A percentile compares a stretch with the other conserved stretches of the same genome.
phyloP scores from a whole-genome alignment of 2,113 vertebrate species.

The Cynoglossus semilaevis region DNA sequence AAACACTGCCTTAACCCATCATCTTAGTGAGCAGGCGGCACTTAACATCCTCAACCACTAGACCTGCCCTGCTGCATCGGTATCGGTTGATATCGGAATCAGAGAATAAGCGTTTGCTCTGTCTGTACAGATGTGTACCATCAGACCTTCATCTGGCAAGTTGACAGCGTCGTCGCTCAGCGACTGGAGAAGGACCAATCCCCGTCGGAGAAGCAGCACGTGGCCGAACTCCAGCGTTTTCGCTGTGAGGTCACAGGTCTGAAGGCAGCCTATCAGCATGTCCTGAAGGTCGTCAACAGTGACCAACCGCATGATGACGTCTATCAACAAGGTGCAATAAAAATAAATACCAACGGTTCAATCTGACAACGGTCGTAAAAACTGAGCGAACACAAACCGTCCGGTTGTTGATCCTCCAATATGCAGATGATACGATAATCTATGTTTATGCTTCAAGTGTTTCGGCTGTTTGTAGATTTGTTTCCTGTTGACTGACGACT shows the following conservation, averaged over 20 bases:
- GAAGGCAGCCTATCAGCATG: conserved; percentile 73
- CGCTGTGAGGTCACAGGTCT: conserved; percentile 76
- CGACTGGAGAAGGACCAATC: conserved; percentile 65
- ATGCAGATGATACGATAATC: too few relatives aligned
- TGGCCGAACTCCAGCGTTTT: conserved; percentile 71
- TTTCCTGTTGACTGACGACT: not conserved
- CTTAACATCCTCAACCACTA: too few relatives aligned
- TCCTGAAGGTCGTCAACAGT: conserved; percentile 77
- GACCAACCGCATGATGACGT: conserved; percentile 86
- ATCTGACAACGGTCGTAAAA: too few relatives aligned
- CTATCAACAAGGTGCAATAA: conserved; percentile 80
- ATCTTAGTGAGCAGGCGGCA: too few relatives aligned
- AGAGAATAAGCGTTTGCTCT: too few relatives aligned
- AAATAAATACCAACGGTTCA: too few relatives aligned
- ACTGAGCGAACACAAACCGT: too few relatives aligned
- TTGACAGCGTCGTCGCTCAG: conserved; percentile 49
- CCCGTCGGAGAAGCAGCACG: conserved; percentile 68
- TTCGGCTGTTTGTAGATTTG: not conserved
- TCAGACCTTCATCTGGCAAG: conserved; percentile 82
- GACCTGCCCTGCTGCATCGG: too few relatives aligned
- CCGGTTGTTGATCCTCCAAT: too few relatives aligned
- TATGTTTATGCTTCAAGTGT: too few relatives aligned
- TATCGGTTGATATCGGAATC: too few relatives aligned
- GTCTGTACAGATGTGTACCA: conserved; percentile 87
- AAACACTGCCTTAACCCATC: too few relatives aligned